These are phyloP conservation scores for Mactra quadrangularis DNA, from an alignment of 1,140 invertebrate genomes.

Conservation along the genomic window DNA sequence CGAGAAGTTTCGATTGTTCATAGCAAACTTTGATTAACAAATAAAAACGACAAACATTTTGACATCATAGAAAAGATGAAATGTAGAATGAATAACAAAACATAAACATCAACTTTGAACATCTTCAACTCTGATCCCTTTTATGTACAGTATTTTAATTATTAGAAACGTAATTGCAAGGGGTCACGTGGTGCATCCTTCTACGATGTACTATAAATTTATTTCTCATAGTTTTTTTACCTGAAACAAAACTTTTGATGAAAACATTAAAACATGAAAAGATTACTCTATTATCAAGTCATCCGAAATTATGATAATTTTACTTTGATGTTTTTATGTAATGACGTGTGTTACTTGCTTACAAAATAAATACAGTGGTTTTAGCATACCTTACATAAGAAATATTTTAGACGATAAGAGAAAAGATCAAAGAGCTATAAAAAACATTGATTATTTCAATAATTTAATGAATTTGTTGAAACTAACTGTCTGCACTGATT, in stretches of 20 bases:
- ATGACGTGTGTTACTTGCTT: slow-evolving; percentile 31
- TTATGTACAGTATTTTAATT: no score
- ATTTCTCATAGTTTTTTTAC: not conserved
- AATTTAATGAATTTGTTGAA: slow-evolving; percentile 28
- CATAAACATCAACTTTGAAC: no score
- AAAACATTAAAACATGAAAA: not conserved
- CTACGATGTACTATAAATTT: not conserved
- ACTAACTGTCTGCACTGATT: not conserved
- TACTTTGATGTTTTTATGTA: not conserved
- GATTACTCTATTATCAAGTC: not conserved
- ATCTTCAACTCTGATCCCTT: no score
- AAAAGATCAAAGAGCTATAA: slow-evolving; percentile 28
- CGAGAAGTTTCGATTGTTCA: no score
- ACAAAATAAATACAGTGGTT: slow-evolving; percentile 38
- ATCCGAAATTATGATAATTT: slow-evolving; percentile 31
- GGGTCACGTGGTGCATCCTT: not conserved
- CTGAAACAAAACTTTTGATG: slow-evolving; percentile 10
- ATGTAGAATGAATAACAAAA: no score
- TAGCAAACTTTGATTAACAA: no score
- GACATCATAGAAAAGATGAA: no score
- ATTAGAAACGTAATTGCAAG: no score
- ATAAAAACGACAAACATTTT: no score
- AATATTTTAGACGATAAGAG: slow-evolving; percentile 30
- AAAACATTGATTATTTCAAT: slow-evolving; percentile 36
- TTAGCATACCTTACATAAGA: slow-evolving; percentile 17